Conservation (phyloP, 2,113 vertebrate genomes). For the Eptesicus fuscus region DNA sequence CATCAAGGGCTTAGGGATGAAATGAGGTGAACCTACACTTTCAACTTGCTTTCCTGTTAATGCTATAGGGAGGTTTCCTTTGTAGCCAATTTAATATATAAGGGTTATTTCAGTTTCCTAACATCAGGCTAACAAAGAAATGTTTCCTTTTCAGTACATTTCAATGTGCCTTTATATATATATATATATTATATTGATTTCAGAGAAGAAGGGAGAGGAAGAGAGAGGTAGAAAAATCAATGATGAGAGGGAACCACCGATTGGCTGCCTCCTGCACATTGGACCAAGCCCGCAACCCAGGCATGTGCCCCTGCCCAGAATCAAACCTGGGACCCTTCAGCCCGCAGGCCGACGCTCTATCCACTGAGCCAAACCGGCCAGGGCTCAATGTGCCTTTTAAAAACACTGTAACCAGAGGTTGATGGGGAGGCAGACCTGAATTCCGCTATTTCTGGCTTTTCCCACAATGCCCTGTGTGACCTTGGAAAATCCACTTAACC, state of each 20-base stretch:
- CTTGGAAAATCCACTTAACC: neutral
- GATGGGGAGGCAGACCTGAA: neutral
- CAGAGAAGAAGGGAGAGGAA: too few relatives aligned
- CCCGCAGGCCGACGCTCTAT: too few relatives aligned
- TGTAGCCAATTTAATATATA: neutral
- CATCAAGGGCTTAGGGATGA: neutral
- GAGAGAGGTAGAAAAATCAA: too few relatives aligned
- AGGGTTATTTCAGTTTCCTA: neutral
- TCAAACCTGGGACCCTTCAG: too few relatives aligned
- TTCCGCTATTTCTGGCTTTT: slow-evolving; percentile 11
- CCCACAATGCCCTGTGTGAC: neutral
- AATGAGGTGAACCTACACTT: neutral
- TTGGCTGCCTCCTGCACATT: too few relatives aligned
- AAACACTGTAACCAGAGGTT: neutral
- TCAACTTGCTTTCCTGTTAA: neutral
- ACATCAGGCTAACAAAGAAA: neutral
- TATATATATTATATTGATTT: too few relatives aligned
- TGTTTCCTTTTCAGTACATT: neutral
- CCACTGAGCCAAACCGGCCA: too few relatives aligned
- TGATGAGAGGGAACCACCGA: too few relatives aligned
- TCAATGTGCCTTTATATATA: neutral
- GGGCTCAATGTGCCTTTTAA: neutral
- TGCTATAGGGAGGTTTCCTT: neutral
- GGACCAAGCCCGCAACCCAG: too few relatives aligned
- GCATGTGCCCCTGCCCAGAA: too few relatives aligned